Evolutionary conservation across 2,113 vertebrate genomes (phyloP).

Genomic region (Neopipo cinnamomea): DNA sequence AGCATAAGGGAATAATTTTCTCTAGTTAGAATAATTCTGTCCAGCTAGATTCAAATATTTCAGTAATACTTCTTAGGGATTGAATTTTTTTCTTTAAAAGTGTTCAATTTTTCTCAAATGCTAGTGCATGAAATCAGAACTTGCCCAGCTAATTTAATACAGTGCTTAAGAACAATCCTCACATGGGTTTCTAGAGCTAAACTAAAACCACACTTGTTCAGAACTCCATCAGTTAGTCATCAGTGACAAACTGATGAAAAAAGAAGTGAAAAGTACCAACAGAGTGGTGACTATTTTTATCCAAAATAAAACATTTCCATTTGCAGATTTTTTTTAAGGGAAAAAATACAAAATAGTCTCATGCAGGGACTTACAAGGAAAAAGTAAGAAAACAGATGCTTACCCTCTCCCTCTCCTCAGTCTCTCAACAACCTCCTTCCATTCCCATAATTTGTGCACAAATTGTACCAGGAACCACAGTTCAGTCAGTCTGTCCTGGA

Average conservation of each 20-base stretch:
- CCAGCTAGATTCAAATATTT: neutral
- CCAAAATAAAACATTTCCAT: constrained; percentile 1
- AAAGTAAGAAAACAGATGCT: neutral
- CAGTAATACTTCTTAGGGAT: neutral
- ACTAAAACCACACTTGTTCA: neutral
- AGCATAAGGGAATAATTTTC: neutral
- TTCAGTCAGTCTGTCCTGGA: neutral
- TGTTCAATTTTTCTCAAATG: neutral
- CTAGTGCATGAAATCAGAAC: neutral
- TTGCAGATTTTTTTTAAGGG: neutral
- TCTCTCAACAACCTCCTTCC: neutral
- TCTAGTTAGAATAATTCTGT: neutral
- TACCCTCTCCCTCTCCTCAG: neutral
- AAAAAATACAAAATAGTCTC: neutral
- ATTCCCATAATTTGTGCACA: neutral
- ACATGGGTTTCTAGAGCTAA: neutral
- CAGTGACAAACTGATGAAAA: constrained; percentile 14
- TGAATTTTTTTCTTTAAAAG: neutral
- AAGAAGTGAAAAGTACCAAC: neutral
- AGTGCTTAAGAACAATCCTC: neutral
- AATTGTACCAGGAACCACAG: neutral
- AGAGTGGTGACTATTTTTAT: neutral
- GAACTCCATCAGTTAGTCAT: constrained; percentile 18
- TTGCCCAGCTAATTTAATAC: neutral
- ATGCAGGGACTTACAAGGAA: neutral